Base-by-base conservation (phyloP, 2,113 vertebrate genomes). In the Aspiorhynchus laticeps region DNA sequence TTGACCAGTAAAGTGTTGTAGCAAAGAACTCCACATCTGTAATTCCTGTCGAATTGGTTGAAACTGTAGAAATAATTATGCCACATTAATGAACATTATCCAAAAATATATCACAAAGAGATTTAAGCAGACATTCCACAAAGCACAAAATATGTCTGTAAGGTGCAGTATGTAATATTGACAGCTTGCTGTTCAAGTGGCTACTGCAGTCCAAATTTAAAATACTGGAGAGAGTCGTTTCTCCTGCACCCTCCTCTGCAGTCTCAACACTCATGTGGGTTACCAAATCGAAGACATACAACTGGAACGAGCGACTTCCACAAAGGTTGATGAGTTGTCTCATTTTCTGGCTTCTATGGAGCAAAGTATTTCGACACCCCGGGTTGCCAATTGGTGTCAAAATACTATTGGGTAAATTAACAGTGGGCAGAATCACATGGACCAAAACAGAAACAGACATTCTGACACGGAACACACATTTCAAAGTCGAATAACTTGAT, bases 1-100 rank as follows among this genome's bases (percentile, higher is more conserved):
- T 21, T 48, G 86, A 31, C 88, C 88, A 89, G 61, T 87, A 89
- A 11, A 87, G 0, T 33, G 88, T 43, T 11, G 48, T n/a, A 48
- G 28, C 21, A 67, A 65, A 89, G 19, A 75, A 81, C 11, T 69
- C 48, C 15, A 83, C 36, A 53, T 84, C 81, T 61, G 76, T 67
- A 26, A 59, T 9, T 56, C 2, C 69, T 19, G 69, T 21, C 46
- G 84, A 36, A 82, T 89, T 85, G n/a, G 43, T 46, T 81, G 85
- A 84, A 78, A 87, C 86, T 85, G 41, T 2, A 76, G 69, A 51
- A 56, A 36, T 56, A 84, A 75, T 19, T 43, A 31, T 71, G 17
- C 7, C 8, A 36, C 4, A 10, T 51, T 73, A 36, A 73, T 51
- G 38, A 51, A 33, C 43, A 21, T 28, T 14, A 53, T 81, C 21